These are phyloP conservation scores for Vombatus ursinus DNA, from an alignment of 2,113 vertebrate genomes.

Conservation along the genomic window DNA sequence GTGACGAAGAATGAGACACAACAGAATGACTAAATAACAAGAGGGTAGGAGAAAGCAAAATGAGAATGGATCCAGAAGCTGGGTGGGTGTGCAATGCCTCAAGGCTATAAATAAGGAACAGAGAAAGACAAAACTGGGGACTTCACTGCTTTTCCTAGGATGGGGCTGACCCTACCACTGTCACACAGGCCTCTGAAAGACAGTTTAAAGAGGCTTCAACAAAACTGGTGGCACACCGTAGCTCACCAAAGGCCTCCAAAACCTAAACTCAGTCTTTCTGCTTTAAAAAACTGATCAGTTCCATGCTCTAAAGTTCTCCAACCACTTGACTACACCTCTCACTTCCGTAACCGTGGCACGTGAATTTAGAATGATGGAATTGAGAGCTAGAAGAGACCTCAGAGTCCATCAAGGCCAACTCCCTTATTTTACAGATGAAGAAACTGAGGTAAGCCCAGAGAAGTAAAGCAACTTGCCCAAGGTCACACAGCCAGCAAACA, in stretches of 20 bases:
- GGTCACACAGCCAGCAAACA: background rate
- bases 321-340: constrained; percentile 3
- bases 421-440: background rate
- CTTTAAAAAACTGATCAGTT: constrained; percentile 42
- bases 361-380: background rate
- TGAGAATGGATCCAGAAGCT: background rate
- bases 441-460: background rate
- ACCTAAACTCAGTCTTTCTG: background rate
- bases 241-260: constrained; percentile 50
- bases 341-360: background rate
- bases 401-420: background rate
- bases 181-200: constrained; percentile 24
- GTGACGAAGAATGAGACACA: background rate
- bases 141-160: background rate
- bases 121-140: background rate
- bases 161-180: background rate
- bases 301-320: constrained; percentile 38
- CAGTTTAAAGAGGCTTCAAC: constrained; percentile 39
- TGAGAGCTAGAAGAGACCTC: background rate
- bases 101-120: background rate
- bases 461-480: background rate
- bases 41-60: background rate
- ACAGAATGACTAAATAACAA: background rate
- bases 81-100: background rate
- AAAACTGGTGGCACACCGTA: constrained; percentile 44